Evolutionary conservation across 2,113 vertebrate species (phyloP).

Genomic region (Cynopterus brachyotis): DNA sequence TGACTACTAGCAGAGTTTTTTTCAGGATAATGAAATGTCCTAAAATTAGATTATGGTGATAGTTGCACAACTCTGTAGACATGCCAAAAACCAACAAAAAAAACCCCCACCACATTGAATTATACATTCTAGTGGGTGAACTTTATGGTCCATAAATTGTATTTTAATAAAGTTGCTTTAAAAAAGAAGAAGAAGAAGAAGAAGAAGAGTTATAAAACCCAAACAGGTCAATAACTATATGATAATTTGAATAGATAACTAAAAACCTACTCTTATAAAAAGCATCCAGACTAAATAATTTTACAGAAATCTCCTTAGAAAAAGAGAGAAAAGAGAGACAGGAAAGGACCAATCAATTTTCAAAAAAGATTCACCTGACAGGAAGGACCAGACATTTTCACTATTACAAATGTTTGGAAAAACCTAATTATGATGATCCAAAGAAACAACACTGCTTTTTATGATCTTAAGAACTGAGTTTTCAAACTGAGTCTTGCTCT

Average conservation of each 20-base stretch:
- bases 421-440: not conserved
- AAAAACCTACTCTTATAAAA: not conserved
- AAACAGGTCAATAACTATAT: not conserved
- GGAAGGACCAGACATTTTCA: not conserved
- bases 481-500: not conserved
- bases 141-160: not conserved
- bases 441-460: not conserved
- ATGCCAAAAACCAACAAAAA: not conserved
- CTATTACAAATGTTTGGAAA: not conserved
- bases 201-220: not conserved
- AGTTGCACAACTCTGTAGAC: not conserved
- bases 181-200: not conserved
- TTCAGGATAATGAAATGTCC: not conserved
- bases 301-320: not conserved
- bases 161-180: not conserved
- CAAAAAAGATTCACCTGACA: not conserved
- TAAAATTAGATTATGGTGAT: not conserved
- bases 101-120: not conserved
- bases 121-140: not conserved
- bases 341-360: not conserved
- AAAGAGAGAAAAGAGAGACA: not conserved
- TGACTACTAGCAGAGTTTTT: not conserved
- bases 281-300: not conserved
- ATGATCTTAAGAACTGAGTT: not conserved
- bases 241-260: not conserved